Base-by-base conservation (phyloP, 2,797 vertebrate species). In the Cottoperca gobio region DNA sequence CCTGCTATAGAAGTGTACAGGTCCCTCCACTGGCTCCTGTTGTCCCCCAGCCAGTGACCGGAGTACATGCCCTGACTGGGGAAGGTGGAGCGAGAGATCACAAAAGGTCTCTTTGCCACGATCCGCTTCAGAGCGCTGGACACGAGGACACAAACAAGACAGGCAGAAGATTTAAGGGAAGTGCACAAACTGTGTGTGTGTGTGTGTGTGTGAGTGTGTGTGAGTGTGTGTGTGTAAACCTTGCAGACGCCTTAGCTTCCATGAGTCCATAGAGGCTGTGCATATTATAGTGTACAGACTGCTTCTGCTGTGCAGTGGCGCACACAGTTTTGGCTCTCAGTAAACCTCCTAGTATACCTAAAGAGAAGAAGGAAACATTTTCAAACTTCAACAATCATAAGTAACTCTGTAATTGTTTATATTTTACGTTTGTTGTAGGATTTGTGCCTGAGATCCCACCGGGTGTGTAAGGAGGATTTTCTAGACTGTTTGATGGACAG, bases 11-110 rank as follows among this genome's bases (percentile, higher is more conserved):
- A 98, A 26, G 93, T 93, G 67, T 88, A 90, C 82, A 98, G 87
- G 78, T 98, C 97, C 82, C 95, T 97, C 97, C 97, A 98, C 53
- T 92, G 92, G 79, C 97, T 97, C 60, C 83, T 84, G 91, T 97
- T 97, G 91, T 97, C 96, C 3, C 97, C 96, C 55, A 97, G 91
- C 97, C 97, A 98, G 91, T 98, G 97, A 3, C 97, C 97, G 0
- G 97, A 97, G 82, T 96, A 97, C 39, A 45, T 84, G 8, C 96
- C 97, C 86, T 97, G 97, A 89, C 96, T 95, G 28, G 97, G 95
- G 91, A 97, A 97, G 46, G 96, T 96, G 82, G 97, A 98, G 68
- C 97, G 96, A 14, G 97, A 97, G 83, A 98, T 96, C 23, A 97
- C 8, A 0, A 98, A 96, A 0, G 97, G 95, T 2, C 96, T 94